These are phyloP conservation scores for Aricia artaxerxes DNA, from an alignment of 2,888 invertebrate species.

Conservation along the genomic window DNA sequence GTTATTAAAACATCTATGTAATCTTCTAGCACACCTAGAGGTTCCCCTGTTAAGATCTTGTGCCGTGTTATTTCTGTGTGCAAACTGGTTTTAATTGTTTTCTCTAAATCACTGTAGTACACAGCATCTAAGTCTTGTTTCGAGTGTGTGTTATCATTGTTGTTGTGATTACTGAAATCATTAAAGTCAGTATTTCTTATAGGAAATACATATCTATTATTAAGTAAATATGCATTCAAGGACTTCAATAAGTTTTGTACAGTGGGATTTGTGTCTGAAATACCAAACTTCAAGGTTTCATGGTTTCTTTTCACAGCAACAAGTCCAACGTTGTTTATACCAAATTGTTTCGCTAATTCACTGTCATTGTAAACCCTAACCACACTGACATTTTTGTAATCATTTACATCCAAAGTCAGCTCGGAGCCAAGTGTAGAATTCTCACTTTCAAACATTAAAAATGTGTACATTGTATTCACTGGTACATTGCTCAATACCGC, in stretches of 20 bases:
- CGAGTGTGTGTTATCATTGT: slow-evolving; percentile 42
- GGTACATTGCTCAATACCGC: slow-evolving; percentile 78
- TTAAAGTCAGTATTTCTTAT: slow-evolving; percentile 48
- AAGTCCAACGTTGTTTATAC: slow-evolving; percentile 37
- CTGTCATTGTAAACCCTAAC: slow-evolving; percentile 81
- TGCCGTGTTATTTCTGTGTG: slow-evolving; percentile 90
- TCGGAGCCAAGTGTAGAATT: slow-evolving; percentile 83
- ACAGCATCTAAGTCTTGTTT: slow-evolving; percentile 78
- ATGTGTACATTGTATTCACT: slow-evolving; percentile 74
- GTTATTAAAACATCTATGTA: slow-evolving; percentile 86
- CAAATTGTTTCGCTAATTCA: slow-evolving; percentile 61
- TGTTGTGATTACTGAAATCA: slow-evolving; percentile 49
- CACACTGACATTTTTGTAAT: slow-evolving; percentile 78
- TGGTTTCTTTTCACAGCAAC: slow-evolving; percentile 66
- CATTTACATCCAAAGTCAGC: slow-evolving; percentile 83
- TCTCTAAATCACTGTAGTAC: slow-evolving; percentile 93
- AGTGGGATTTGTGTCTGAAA: slow-evolving; percentile 62
- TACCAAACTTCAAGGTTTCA: slow-evolving; percentile 59
- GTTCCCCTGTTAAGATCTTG: slow-evolving; percentile 85
- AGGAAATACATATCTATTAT: slow-evolving; percentile 70
- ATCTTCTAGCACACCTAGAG: slow-evolving; percentile 85
- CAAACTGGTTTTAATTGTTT: slow-evolving; percentile 90
- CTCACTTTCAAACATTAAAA: slow-evolving; percentile 84
- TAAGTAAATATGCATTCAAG: slow-evolving; percentile 77
- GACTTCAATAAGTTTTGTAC: slow-evolving; percentile 69